These are phyloP conservation scores for Endotricha flammealis DNA, from an alignment of 2,888 invertebrate species.

Conservation along the genomic window DNA sequence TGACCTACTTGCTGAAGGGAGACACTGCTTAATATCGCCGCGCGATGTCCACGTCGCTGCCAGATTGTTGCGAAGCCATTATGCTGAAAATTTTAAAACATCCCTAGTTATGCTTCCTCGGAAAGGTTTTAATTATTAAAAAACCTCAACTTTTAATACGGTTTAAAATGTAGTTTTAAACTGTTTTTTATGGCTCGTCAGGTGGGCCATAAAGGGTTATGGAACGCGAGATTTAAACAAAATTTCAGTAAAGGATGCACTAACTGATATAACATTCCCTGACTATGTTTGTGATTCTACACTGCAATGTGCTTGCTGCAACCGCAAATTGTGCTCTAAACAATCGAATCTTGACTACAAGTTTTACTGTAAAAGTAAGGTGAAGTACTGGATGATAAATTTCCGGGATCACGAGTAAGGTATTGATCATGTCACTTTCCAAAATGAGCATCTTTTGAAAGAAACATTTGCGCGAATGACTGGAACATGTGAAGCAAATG, in stretches of 20 bases:
- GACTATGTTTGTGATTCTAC: too few species aligned
- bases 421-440: too few species aligned
- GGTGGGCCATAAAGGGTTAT: neutral
- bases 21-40: neutral
- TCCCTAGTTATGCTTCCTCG: constrained; percentile 16
- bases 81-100: constrained; percentile 25
- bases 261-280: too few species aligned
- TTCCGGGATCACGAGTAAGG: too few species aligned
- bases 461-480: neutral
- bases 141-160: constrained; percentile 6
- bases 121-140: constrained; percentile 25
- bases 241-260: too few species aligned
- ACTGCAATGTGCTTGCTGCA: too few species aligned
- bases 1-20: too few species aligned
- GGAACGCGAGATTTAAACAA: too few species aligned
- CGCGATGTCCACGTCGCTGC: constrained; percentile 15
- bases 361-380: too few species aligned
- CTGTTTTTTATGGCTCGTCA: constrained; percentile 11
- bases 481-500: constrained; percentile 5
- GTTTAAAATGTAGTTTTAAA: constrained; percentile 15
- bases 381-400: too few species aligned
- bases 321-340: too few species aligned
- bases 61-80: constrained; percentile 24
- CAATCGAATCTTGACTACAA: too few species aligned
- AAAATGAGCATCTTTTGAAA: neutral